A percentile compares a stretch with the other conserved stretches of the same genome.
phyloP scores from a whole-genome alignment of 2,113 vertebrate species.

The Platysteira castanea region DNA sequence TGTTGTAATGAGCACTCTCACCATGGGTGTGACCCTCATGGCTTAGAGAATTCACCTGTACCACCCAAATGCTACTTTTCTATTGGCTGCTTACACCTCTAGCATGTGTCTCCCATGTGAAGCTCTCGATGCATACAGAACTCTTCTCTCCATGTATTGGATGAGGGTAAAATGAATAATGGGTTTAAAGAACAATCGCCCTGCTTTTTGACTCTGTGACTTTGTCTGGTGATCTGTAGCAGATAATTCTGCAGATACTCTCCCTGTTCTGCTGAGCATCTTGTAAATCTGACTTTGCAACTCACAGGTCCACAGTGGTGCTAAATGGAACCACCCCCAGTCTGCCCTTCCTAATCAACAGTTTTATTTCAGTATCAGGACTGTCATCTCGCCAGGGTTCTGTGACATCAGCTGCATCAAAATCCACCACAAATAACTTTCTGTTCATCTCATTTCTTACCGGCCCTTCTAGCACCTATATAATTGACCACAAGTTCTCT shows the following conservation, averaged over 20 bases:
- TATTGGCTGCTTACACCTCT: background rate
- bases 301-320: background rate
- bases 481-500: background rate
- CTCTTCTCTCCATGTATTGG: background rate
- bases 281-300: background rate
- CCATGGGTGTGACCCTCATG: background rate
- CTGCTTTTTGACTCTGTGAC: background rate
- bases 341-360: background rate
- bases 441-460: background rate
- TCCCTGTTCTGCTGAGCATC: background rate
- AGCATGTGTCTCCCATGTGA: background rate
- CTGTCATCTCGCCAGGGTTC: background rate
- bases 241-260: background rate
- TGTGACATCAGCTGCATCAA: accelerated
- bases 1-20: background rate
- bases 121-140: background rate
- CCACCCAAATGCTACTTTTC: background rate
- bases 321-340: background rate
- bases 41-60: background rate
- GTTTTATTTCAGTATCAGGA: background rate
- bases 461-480: background rate
- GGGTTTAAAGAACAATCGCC: background rate
- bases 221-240: background rate
- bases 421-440: background rate
- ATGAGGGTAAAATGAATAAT: background rate